These are phyloP conservation scores for Euschistus heros DNA, from an alignment of 1,140 invertebrate species.

Conservation along the genomic window DNA sequence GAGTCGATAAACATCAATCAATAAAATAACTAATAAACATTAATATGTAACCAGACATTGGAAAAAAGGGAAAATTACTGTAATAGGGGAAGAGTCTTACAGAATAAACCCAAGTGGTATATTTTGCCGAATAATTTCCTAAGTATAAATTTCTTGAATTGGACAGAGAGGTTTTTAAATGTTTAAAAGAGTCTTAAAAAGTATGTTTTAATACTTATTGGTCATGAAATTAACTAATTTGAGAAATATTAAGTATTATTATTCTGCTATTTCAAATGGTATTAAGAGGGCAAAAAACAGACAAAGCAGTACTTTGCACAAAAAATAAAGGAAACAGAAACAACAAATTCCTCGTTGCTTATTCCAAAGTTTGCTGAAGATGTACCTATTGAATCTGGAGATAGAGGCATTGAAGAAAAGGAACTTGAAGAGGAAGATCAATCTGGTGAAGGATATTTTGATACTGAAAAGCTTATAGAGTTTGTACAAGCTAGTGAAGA, in stretches of 20 bases:
- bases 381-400: background rate
- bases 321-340: constrained; percentile 70
- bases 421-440: constrained; percentile 48
- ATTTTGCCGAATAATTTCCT: constrained; percentile 41
- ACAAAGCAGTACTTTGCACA: constrained; percentile 70
- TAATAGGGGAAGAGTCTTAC: too few species aligned
- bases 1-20: too few species aligned
- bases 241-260: background rate
- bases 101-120: constrained; percentile 55
- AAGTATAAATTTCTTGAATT: constrained; percentile 53
- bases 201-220: constrained; percentile 30
- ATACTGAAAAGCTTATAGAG: constrained; percentile 51
- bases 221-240: too few species aligned
- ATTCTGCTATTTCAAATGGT: constrained; percentile 34
- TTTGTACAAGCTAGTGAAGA: constrained; percentile 45
- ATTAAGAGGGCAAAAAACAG: constrained; percentile 55
- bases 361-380: constrained; percentile 46
- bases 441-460: constrained; percentile 46
- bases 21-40: too few species aligned
- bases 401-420: background rate
- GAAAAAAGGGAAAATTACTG: too few species aligned
- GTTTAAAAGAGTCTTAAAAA: constrained; percentile 46
- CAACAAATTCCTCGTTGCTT: constrained; percentile 73
- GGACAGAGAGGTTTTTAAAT: constrained; percentile 48
- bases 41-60: too few species aligned